These are phyloP conservation scores for Amia ocellicauda DNA, from an alignment of 2,113 vertebrate species.

Conservation along the genomic window DNA sequence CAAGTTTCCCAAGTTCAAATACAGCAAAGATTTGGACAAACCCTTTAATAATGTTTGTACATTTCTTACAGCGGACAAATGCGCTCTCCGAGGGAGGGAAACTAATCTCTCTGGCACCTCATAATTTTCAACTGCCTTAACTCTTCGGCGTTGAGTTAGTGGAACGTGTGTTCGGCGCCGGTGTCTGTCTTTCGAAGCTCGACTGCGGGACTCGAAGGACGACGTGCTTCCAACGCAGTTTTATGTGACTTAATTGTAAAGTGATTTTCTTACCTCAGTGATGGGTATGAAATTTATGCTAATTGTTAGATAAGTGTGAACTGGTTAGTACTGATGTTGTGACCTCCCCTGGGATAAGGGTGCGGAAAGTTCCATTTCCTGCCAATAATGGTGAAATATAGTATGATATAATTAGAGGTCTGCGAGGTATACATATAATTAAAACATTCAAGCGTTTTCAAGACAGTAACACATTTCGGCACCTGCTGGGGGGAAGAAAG, in stretches of 20 bases:
- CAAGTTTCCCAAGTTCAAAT: too few species aligned
- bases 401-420: slow-evolving; percentile 24
- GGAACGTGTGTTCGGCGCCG: too few species aligned
- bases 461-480: background rate
- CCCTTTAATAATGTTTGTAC: too few species aligned
- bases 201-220: too few species aligned
- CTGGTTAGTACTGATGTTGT: slow-evolving; percentile 22
- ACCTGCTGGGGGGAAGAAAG: slow-evolving; percentile 13
- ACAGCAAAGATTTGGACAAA: too few species aligned
- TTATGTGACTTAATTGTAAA: background rate
- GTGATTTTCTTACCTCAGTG: background rate
- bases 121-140: too few species aligned
- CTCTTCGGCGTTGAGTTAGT: too few species aligned
- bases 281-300: slow-evolving; percentile 3
- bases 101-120: too few species aligned
- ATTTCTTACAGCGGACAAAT: too few species aligned
- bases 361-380: slow-evolving; percentile 19
- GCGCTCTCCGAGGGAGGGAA: too few species aligned
- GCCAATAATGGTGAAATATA: slow-evolving; percentile 17
- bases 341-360: slow-evolving; percentile 15
- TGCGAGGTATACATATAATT: slow-evolving; percentile 11
- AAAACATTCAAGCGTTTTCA: background rate
- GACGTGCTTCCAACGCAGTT: too few species aligned
- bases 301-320: slow-evolving; percentile 24
- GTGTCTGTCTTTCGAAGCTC: too few species aligned